phyloP scores from a whole-genome alignment of 2,797 vertebrate species.

The Trichosurus vulpecula region DNA sequence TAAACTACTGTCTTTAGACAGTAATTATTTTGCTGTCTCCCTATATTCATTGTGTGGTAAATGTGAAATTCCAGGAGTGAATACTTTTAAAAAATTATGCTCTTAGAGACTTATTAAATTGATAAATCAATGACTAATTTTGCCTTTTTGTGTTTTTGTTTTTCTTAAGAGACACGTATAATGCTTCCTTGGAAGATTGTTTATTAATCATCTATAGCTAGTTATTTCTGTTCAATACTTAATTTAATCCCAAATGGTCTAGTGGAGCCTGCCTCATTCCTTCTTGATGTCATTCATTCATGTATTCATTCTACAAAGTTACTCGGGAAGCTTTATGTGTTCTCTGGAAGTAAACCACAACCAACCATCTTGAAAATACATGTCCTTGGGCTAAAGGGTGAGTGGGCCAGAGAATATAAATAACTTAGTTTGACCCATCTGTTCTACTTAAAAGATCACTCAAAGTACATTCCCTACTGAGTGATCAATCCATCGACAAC shows the following conservation, averaged over 20 bases:
- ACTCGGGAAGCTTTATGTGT: neutral
- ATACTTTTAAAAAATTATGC: neutral
- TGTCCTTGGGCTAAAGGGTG: neutral
- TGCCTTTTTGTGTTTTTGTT: neutral
- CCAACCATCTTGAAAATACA: neutral
- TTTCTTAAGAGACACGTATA: neutral
- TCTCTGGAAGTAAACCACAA: neutral
- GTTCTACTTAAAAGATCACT: neutral
- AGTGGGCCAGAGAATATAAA: neutral
- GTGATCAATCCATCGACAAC: neutral
- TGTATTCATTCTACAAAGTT: neutral
- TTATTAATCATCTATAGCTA: neutral
- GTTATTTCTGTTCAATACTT: neutral
- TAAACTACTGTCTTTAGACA: neutral
- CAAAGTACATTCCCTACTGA: no score
- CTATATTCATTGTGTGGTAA: neutral
- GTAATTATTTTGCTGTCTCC: constrained; percentile 23
- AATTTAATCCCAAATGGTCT: neutral
- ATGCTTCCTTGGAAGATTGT: neutral
- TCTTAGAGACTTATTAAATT: neutral
- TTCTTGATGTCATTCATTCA: neutral
- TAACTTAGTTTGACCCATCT: neutral
- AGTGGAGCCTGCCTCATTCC: neutral
- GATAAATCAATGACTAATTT: constrained; percentile 22
- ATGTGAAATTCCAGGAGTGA: neutral